Conservation (phyloP, 2,797 vertebrate species). For the Xenentodon cancila region DNA sequence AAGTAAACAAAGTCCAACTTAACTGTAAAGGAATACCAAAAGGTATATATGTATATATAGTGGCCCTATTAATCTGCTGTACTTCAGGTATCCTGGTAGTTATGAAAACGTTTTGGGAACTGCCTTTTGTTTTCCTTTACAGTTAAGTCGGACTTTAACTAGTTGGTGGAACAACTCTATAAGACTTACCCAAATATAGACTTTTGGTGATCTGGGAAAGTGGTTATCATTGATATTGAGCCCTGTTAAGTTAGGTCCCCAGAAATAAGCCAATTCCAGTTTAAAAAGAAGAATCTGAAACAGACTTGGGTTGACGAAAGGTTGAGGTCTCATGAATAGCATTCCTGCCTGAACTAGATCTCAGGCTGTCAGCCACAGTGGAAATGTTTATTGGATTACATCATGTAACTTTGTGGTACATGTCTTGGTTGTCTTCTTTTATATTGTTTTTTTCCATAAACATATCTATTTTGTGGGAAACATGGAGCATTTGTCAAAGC, state of each 20-base stretch:
- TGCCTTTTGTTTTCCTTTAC: no score
- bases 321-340: constrained; percentile 38
- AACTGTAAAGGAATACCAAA: no score
- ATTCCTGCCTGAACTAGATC: constrained; percentile 27
- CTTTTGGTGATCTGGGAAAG: not conserved
- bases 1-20: no score
- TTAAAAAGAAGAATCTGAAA: constrained; percentile 1
- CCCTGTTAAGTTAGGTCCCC: not conserved
- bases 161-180: no score
- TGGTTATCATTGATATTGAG: no score
- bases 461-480: not conserved
- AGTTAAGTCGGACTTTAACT: no score
- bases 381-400: constrained; percentile 70
- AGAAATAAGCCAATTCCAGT: constrained; percentile 2
- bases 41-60: no score
- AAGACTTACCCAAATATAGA: not conserved
- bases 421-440: constrained; percentile 9
- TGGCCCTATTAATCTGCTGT: no score
- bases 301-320: constrained; percentile 17
- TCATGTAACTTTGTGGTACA: constrained; percentile 49
- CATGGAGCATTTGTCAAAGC: no score
- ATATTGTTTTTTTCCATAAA: constrained; percentile 5
- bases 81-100: no score
- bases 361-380: constrained; percentile 31
- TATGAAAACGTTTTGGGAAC: no score